Base-by-base conservation (phyloP, 2,797 vertebrate genomes). In the Anas capensis region DNA sequence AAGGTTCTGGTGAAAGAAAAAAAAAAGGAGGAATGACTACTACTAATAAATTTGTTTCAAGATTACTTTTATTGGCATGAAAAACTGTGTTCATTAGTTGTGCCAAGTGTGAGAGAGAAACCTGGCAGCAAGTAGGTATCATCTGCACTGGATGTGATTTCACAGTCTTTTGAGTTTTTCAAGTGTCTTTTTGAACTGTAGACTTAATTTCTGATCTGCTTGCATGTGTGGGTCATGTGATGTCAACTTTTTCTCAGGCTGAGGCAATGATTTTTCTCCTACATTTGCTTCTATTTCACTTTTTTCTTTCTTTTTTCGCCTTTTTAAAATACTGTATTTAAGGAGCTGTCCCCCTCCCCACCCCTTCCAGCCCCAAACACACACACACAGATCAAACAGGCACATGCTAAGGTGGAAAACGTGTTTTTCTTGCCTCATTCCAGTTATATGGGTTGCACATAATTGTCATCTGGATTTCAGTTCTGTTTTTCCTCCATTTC, bases 1-100 rank as follows among this genome's bases (percentile, higher is more conserved):
- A 71, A 60, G 72, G 68, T 96, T 92, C 92, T 77, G 81, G 62
- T 92, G 93, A 88, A 92, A 88, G 82, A 57, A 46, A 68, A 46
- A 46, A 46, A 44, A 46, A 27, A 48, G 33, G 68, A 78, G n/a
- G 57, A 93, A 76, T 62, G 31, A 34, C 46, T 6, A 8, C n/a
- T 95, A 38, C 49, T 76, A 11, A 56, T 46, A 8, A 19, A 17
- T 85, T 88, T 60, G 7, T 48, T 76, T 61, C 14, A 5, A 36
- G 58, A 46, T 83, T 38, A 21, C 49, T 79, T 64, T 44, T 26
- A 5, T 3, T 83, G 82, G 36, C 68, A 17, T 57, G 49, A 76
- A 58, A 64, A 60, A 0, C 58, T 40, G 15, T 33, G 69, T 62
- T 82, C 9, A 0, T 71, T 34, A 42, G 42, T 65, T 69, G 82